These are phyloP conservation scores for Bedellia somnulentella DNA, from an alignment of 2,888 invertebrate genomes.

Conservation along the genomic window DNA sequence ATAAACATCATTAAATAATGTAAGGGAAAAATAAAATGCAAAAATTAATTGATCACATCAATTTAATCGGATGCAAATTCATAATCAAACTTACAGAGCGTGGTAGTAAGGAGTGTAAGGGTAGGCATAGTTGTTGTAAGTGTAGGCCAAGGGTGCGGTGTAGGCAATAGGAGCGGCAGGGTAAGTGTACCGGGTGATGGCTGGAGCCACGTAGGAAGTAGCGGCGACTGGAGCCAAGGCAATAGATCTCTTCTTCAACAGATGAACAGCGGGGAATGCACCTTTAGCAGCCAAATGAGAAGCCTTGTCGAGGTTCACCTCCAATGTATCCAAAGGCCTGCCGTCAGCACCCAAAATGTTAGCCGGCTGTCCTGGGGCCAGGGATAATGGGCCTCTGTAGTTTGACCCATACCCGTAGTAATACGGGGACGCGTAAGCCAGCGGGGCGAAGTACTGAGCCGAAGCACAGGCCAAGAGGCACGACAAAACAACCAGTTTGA, in stretches of 20 bases:
- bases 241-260: constrained; percentile 25
- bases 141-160: constrained; percentile 19
- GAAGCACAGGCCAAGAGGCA: constrained; percentile 61
- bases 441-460: constrained; percentile 19
- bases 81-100: not conserved
- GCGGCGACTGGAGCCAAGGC: constrained; percentile 5
- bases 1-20: no score
- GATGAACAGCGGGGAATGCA: constrained; percentile 21
- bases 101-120: not conserved
- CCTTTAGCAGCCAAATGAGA: constrained; percentile 41
- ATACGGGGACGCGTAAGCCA: constrained; percentile 14
- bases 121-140: constrained; percentile 12
- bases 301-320: constrained; percentile 45
- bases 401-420: constrained; percentile 17
- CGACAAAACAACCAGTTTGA: constrained; percentile 64
- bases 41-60: no score
- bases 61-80: no score
- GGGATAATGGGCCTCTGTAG: constrained; percentile 40
- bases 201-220: constrained; percentile 3
- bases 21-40: no score
- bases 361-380: constrained; percentile 47
- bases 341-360: constrained; percentile 40
- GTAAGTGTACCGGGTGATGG: constrained; percentile 10
- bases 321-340: constrained; percentile 44
- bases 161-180: constrained; percentile 19